These are phyloP conservation scores for Tinamus guttatus DNA, from an alignment of 2,113 vertebrate species.

Conservation along the genomic window DNA sequence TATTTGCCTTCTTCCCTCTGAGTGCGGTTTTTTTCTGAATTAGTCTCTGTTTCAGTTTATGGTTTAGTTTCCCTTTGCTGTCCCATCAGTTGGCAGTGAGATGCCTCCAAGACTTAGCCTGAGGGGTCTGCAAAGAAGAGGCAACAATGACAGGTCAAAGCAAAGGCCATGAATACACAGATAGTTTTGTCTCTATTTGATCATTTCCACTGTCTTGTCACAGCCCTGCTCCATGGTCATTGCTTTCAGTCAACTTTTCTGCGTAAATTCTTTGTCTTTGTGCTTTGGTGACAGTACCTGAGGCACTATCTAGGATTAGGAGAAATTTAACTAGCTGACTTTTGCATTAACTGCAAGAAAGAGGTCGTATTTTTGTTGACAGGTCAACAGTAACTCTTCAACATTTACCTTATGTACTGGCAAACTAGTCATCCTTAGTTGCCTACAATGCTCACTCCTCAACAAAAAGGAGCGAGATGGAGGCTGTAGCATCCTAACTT, in stretches of 20 bases:
- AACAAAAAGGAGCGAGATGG: too few relatives aligned
- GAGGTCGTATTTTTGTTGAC: background rate
- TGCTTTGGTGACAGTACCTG: background rate
- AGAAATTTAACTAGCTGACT: background rate
- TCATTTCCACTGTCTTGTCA: background rate
- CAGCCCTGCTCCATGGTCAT: background rate
- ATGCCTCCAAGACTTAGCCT: background rate
- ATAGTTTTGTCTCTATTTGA: background rate
- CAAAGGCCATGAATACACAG: background rate
- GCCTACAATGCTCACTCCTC: too few relatives aligned
- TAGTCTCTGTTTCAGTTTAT: background rate
- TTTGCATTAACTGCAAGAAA: background rate
- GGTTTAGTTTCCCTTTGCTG: background rate
- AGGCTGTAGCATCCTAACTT: constrained; percentile 1
- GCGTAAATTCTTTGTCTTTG: background rate
- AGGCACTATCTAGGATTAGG: background rate
- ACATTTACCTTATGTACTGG: background rate
- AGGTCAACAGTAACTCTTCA: background rate
- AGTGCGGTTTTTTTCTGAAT: background rate
- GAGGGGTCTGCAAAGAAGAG: background rate
- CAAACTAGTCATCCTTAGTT: too few relatives aligned
- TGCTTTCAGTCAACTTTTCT: background rate
- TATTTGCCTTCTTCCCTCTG: background rate
- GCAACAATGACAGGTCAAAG: background rate
- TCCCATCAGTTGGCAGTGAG: background rate